Evolutionary conservation across 2,113 vertebrate species (phyloP).

Genomic region (Hippocampus abdominalis): DNA sequence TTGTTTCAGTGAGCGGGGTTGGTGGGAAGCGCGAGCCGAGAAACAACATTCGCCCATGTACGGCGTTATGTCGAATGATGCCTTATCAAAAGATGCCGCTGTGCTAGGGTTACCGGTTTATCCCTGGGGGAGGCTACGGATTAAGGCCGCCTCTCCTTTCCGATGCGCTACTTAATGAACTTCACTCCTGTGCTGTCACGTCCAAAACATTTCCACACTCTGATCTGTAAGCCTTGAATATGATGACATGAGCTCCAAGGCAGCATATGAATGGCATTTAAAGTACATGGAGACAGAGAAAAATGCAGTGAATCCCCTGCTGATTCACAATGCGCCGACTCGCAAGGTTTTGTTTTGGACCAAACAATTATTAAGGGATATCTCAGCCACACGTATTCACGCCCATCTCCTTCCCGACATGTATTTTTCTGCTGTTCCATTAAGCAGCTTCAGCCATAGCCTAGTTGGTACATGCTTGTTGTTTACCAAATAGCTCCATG

Average conservation of each 20-base stretch:
- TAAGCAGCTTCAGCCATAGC: too few relatives aligned
- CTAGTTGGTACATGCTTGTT: too few relatives aligned
- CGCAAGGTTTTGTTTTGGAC: background rate
- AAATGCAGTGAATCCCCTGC: background rate
- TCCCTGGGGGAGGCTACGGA: constrained; percentile 19
- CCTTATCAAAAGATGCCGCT: constrained; percentile 44
- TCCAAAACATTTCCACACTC: constrained; percentile 4
- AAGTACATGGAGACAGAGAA: background rate
- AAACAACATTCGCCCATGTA: constrained; percentile 26
- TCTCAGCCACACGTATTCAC: background rate
- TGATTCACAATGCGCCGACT: background rate
- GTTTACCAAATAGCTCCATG: too few relatives aligned
- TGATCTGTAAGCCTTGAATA: constrained; percentile 4
- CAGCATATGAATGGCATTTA: constrained; percentile 13
- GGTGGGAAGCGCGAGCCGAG: constrained; percentile 9
- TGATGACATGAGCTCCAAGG: constrained; percentile 19
- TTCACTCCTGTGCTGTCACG: background rate
- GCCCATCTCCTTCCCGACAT: too few relatives aligned
- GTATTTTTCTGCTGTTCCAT: too few relatives aligned
- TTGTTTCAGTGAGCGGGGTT: constrained; percentile 4
- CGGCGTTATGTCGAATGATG: constrained; percentile 36
- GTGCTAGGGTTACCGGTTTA: constrained; percentile 29
- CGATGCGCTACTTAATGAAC: constrained; percentile 34
- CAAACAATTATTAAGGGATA: too few relatives aligned
- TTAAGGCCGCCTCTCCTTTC: constrained; percentile 15